Percentiles rank a stretch among this genome's conserved stretches.
These are phyloP conservation scores for Tetrax tetrax DNA, from an alignment of 2,113 vertebrate species.

Conservation along the genomic window DNA sequence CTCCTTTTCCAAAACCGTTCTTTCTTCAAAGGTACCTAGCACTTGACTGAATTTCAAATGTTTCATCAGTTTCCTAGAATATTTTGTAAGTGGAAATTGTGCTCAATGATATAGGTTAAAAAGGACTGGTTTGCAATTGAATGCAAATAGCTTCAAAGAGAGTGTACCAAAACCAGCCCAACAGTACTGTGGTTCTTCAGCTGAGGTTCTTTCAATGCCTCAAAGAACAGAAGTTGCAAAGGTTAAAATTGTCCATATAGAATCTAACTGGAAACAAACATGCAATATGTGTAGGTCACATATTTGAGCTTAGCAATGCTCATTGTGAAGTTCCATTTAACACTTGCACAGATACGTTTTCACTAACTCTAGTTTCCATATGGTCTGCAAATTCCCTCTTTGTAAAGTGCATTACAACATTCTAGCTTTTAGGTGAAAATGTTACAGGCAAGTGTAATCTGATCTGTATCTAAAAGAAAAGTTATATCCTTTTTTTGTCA, in stretches of 20 bases:
- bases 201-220: neutral
- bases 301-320: neutral
- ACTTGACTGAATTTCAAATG: neutral
- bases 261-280: constrained; percentile 39
- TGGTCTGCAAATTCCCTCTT: constrained; percentile 41
- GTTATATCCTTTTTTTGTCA: constrained; percentile 11
- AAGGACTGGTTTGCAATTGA: neutral
- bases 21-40: neutral
- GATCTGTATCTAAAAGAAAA: neutral
- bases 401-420: constrained; percentile 29
- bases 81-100: neutral
- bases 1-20: neutral
- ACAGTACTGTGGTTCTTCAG: neutral
- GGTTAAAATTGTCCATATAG: neutral
- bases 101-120: neutral
- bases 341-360: constrained; percentile 45
- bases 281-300: neutral
- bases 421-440: constrained; percentile 58
- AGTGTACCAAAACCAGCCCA: neutral
- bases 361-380: constrained; percentile 43
- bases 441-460: constrained; percentile 36
- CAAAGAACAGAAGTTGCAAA: constrained; percentile 19
- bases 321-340: constrained; percentile 26
- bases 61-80: neutral
- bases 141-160: neutral